Percentiles rank a stretch among this genome's conserved stretches.
These are phyloP conservation scores for Bibio marci DNA, from an alignment of 2,888 invertebrate species.

Conservation along the genomic window DNA sequence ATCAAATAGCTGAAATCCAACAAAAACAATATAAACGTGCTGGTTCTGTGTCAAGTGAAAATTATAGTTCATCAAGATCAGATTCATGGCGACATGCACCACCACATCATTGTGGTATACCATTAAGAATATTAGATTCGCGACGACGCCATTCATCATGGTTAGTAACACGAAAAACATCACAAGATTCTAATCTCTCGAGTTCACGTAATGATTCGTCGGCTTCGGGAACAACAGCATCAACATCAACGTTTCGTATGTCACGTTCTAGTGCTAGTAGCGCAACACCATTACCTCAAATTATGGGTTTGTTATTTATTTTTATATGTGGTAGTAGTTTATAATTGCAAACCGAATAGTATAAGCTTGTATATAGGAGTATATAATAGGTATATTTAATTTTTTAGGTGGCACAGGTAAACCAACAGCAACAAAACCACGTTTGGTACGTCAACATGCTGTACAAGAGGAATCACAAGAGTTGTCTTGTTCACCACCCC, in stretches of 20 bases:
- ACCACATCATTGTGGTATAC: slow-evolving; percentile 57
- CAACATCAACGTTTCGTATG: slow-evolving; percentile 78
- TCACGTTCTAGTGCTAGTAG: slow-evolving; percentile 61
- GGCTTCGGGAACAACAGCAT: slow-evolving; percentile 77
- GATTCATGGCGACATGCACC: slow-evolving; percentile 70
- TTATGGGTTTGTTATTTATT: slow-evolving; percentile 19
- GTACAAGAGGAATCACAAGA: slow-evolving; percentile 55
- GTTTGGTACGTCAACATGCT: slow-evolving; percentile 64
- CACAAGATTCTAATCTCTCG: slow-evolving; percentile 80
- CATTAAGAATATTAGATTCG: slow-evolving; percentile 52
- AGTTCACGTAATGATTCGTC: slow-evolving; percentile 84
- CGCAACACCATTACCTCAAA: slow-evolving; percentile 30
- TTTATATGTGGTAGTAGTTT: no score
- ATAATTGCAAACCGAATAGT: no score
- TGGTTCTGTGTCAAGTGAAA: slow-evolving; percentile 75
- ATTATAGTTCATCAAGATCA: slow-evolving; percentile 74
- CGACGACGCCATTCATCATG: slow-evolving; percentile 72
- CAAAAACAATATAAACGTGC: slow-evolving; percentile 60
- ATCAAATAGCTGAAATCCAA: slow-evolving; percentile 57
- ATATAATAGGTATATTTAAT: not conserved
- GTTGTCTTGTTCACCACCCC: slow-evolving; percentile 24
- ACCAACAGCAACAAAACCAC: slow-evolving; percentile 40
- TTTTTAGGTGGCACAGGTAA: slow-evolving; percentile 7
- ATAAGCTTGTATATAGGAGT: no score
- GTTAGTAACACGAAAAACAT: slow-evolving; percentile 81